Evolutionary conservation across 2,113 vertebrate species (phyloP), one percentile per base, ranked within the genome.

Genomic region (Falcunculus frontatus): DNA sequence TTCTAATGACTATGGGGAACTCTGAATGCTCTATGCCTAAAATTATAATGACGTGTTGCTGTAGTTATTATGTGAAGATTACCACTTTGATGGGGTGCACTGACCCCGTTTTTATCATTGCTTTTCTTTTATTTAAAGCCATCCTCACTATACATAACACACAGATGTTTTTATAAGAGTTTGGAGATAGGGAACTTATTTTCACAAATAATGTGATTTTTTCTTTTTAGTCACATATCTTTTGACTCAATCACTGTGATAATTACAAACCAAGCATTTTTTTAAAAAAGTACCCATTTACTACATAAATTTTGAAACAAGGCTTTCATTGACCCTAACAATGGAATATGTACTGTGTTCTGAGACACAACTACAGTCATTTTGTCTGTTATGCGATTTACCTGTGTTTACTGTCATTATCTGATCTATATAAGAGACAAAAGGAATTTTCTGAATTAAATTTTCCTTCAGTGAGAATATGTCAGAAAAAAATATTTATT

Each of bases 1-100:
- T 79, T 94, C 70, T 95, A 95, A 94, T 95, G 92, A 93, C 79
- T 89, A 47, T n/a, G 44, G 72, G 74, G 53, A 74, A 67, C 46
- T 85, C 41, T 67, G 42, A 80, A 52, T 42, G 46, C 26, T 55
- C 3, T 33, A 74, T 26, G 12, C 23, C 42, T 78, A 72, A 72
- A 93, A 89, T 63, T 35, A 27, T 44, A 74, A 82, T 33, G n/a
- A 68, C 16, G 4, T 8, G 14, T 87, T 77, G 16, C 37, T 87
- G 25, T 50, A 75, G 63, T 56, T 77, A 77, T 91, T 92, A 60
- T 37, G 19, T 52, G 56, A 95, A 93, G 53, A 84, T 63, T 27
- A 81, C 29, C 39, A 72, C 32, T 84, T 88, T 76, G 65, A 47
- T 49, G 55, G 63, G 13, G 69, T 67, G 17, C 46, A 29, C 17